Evolutionary conservation across 2,797 vertebrate genomes (phyloP), one percentile per base, ranked within the genome.

Genomic region (Loris lydekkerianus): DNA sequence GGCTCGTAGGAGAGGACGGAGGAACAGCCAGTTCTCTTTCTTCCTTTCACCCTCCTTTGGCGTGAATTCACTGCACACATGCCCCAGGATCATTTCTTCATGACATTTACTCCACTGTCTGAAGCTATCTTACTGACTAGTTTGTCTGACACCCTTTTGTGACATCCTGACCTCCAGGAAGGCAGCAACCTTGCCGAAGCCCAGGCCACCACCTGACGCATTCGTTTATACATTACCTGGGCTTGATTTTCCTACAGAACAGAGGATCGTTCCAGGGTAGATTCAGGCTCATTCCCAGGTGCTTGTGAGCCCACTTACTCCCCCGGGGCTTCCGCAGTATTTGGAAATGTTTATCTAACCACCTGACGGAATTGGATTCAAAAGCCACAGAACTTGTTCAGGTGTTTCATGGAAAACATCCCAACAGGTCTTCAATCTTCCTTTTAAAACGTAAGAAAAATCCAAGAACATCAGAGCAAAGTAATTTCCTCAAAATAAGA

Each of bases 161-260:
- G 34, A 13, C 13, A 13, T 2, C 3, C 49, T 13, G 18, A 9
- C 9, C 46, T 67, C 5, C 17, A 15, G 25, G 53, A 37, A n/a
- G 31, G 18, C 23, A 37, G 61, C 15, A 7, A 25, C 10, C 0
- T 10, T 3, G 10, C 58, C 27, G 58, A 49, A n/a, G 40, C 18
- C 14, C 1, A 3, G 15, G 15, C 31, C 2, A 0, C 20, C 7
- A 2, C 25, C 53, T 0, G 0, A 23, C 65, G 23, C 10, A 8
- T 0, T 0, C 0, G 1, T 18, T 58, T 15, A 4, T 7, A 13
- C 21, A 10, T 10, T 0, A 2, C 14, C 43, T 34, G 3, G 11
- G 40, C 43, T 49, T 70, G 10, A 20, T 27, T 56, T 31, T 18
- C 65, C 70, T 5, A 0, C 34, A 10, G 5, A 5, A 1, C 1